Conservation (phyloP, 2,113 vertebrate genomes). For the Aepyceros melampus region DNA sequence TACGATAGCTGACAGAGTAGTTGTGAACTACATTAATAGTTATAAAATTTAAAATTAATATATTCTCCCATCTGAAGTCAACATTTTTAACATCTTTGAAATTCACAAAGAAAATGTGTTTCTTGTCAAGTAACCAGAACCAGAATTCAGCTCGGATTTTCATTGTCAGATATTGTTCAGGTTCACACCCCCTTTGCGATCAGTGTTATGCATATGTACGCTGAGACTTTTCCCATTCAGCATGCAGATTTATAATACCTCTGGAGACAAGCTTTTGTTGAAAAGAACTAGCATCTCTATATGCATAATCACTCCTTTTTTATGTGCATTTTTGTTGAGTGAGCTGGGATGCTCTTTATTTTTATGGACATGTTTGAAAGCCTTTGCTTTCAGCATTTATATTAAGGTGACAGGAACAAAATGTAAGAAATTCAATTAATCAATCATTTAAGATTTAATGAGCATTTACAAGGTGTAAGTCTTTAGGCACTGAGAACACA, state of each 20-base stretch:
- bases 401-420: constrained; percentile 28
- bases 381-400: constrained; percentile 38
- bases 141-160: constrained; percentile 21
- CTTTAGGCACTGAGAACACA: background rate
- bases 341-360: constrained; percentile 17
- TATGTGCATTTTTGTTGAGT: constrained; percentile 9
- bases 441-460: constrained; percentile 29
- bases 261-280: constrained; percentile 19
- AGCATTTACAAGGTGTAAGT: constrained; percentile 26
- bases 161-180: constrained; percentile 51
- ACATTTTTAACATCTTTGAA: constrained; percentile 56
- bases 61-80: constrained; percentile 62
- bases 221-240: constrained; percentile 15
- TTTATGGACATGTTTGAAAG: constrained; percentile 48
- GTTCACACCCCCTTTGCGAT: constrained; percentile 12
- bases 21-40: constrained; percentile 55
- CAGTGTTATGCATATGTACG: constrained; percentile 35
- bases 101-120: constrained; percentile 48
- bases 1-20: constrained; percentile 23
- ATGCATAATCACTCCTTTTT: constrained; percentile 13
- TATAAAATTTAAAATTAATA: constrained; percentile 65
- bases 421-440: constrained; percentile 18
- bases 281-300: constrained; percentile 32
- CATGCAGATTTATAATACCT: constrained; percentile 44
- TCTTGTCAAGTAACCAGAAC: constrained; percentile 52